Percentiles rank a stretch among this genome's conserved stretches.
These are phyloP conservation scores for Blastobasis adustella DNA, from an alignment of 2,888 invertebrate species.

Conservation along the genomic window DNA sequence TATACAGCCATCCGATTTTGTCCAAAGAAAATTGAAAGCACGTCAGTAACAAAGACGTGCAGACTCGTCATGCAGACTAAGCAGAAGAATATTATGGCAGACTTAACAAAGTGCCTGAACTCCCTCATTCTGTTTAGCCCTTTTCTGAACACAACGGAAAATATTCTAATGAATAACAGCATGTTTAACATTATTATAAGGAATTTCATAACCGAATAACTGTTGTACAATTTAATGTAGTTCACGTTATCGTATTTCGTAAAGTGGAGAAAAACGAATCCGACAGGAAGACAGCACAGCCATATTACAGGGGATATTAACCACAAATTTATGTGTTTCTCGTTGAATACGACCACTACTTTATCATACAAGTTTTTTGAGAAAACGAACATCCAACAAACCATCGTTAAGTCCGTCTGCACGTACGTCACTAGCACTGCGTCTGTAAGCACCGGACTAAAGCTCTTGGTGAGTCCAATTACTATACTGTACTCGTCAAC, in stretches of 20 bases:
- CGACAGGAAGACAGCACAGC: constrained; percentile 31
- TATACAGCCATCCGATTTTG: constrained; percentile 10
- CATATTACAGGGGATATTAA: constrained; percentile 28
- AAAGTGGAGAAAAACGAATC: constrained; percentile 24
- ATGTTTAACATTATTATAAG: constrained; percentile 33
- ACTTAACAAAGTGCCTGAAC: constrained; percentile 21
- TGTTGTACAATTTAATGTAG: constrained; percentile 22
- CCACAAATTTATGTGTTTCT: constrained; percentile 24
- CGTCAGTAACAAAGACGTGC: constrained; percentile 41
- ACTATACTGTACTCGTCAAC: constrained; percentile 28
- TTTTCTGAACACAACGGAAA: constrained; percentile 27
- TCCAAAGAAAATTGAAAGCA: constrained; percentile 19
- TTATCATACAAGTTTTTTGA: constrained; percentile 51
- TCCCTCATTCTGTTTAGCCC: constrained; percentile 17
- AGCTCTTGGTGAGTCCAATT: constrained; percentile 1
- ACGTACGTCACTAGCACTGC: constrained; percentile 25
- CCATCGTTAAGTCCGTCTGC: constrained; percentile 37
- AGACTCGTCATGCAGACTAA: constrained; percentile 40
- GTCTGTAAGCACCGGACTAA: constrained; percentile 7
- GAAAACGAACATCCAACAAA: constrained; percentile 50
- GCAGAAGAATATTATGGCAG: constrained; percentile 31
- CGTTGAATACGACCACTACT: constrained; percentile 37
- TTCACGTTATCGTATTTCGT: constrained; percentile 9
- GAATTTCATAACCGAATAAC: constrained; percentile 35
- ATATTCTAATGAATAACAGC: constrained; percentile 36